Evolutionary conservation across 2,113 vertebrate species (phyloP), one percentile per base, ranked within the genome.

Genomic region (Saguinus midas): DNA sequence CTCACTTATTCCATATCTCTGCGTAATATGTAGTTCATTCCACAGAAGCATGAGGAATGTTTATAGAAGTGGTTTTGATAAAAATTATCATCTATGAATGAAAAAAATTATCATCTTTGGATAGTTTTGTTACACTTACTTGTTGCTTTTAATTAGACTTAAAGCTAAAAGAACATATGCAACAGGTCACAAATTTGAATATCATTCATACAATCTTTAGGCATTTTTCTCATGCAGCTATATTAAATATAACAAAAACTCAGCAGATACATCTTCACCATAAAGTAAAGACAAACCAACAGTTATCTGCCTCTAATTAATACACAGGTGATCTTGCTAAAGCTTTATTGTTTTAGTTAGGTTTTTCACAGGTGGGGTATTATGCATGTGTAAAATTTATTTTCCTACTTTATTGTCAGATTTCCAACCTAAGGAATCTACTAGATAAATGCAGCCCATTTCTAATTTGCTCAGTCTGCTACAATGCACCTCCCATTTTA

Each of bases 261-360:
- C 25, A 75, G 4, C 11, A 80, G 20, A 91, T 32, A 11, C 0
- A 1, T 57, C 0, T 32, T 92, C 25, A 18, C 25, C 58, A 58
- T 70, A 92, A 94, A 80, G 94, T 85, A 81, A 96, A 95, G 45
- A 4, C 13, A 52, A 93, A 70, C 97, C 79, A 83, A 94, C 94
- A 91, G 37, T 61, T 94, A 58, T 57, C 25, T 83, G 48, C 6
- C 68, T 94, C 14, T 48, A 16, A 20, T 55, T 91, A 52, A 29
- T 89, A 96, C 94, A 55, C 45, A 87, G 45, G 3, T 97, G 95
- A 94, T 93, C 95, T 25, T 85, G 21, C 13, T 97, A 96, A 96
- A 73, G 13, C 91, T 89, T 92, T 79, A 95, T 96, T 97, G 73
- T 95, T 96, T 87, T 52, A 79, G 40, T 94, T 90, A 96, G 94